These are phyloP conservation scores for Romanomermis culicivorax DNA, from an alignment of 2,888 invertebrate genomes.

Conservation along the genomic window DNA sequence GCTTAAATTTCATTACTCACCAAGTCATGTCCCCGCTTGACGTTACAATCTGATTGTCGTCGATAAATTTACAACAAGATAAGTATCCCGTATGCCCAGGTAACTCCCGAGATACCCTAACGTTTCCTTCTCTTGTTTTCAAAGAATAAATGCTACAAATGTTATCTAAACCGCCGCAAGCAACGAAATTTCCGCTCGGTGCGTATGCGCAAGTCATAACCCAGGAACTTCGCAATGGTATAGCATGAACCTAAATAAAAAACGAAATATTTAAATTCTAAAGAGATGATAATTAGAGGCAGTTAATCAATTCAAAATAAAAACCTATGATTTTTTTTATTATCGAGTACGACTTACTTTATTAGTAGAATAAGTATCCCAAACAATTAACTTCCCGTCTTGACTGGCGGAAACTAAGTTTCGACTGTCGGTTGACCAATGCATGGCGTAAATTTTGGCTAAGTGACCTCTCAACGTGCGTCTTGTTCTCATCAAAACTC, in stretches of 20 bases:
- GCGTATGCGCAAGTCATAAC: slow-evolving; percentile 99
- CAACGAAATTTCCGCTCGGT: slow-evolving; percentile 94
- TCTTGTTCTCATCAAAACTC: slow-evolving; percentile 98
- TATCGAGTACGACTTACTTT: slow-evolving; percentile 63
- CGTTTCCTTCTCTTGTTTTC: slow-evolving; percentile 95
- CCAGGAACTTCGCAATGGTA: slow-evolving; percentile 97
- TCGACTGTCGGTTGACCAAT: slow-evolving; percentile 93
- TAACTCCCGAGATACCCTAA: slow-evolving; percentile 90
- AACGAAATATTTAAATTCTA: too few species aligned
- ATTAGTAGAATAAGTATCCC: slow-evolving; percentile 99
- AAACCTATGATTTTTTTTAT: too few species aligned
- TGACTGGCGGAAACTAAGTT: slow-evolving; percentile 90
- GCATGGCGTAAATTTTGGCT: slow-evolving; percentile 99
- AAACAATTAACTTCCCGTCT: slow-evolving; percentile 98
- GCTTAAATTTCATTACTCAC: too few species aligned
- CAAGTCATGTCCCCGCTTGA: slow-evolving; percentile 99
- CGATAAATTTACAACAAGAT: slow-evolving; percentile 97
- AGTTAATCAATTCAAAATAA: too few species aligned
- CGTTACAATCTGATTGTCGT: slow-evolving; percentile 98
- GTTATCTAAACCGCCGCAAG: slow-evolving; percentile 98
- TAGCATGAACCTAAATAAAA: slow-evolving; percentile 86
- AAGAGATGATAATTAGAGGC: too few species aligned
- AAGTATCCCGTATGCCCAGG: slow-evolving; percentile 98
- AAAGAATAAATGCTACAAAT: slow-evolving; percentile 94
- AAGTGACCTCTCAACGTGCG: slow-evolving; percentile 94